These are phyloP conservation scores for Drosophila tropicalis DNA, from an alignment of 1,140 invertebrate species.

Conservation along the genomic window DNA sequence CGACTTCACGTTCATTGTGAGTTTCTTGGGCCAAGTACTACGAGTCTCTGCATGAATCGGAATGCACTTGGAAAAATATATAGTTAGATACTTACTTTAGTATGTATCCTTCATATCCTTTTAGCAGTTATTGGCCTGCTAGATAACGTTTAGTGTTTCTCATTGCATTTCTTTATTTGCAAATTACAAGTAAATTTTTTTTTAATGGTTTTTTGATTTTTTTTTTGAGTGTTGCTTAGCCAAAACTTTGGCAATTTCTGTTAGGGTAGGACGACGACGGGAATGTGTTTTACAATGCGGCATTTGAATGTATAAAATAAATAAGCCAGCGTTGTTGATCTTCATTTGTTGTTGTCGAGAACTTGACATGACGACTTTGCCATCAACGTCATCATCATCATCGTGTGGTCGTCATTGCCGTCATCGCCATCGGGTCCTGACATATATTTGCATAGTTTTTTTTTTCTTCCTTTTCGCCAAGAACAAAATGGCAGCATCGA, in stretches of 20 bases:
- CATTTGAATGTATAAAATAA: conserved; percentile 70
- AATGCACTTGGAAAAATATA: conserved; percentile 14
- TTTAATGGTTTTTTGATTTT: neutral
- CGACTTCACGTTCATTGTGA: conserved; percentile 33
- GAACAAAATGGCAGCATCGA: conserved; percentile 60
- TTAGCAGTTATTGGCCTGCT: too few species aligned
- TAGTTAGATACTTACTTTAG: neutral
- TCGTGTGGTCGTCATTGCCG: conserved; percentile 33
- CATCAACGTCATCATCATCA: conserved; percentile 24
- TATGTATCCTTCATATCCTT: too few species aligned
- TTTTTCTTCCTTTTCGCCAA: conserved; percentile 26
- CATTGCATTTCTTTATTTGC: too few species aligned
- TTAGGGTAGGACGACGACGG: conserved; percentile 53
- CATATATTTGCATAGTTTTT: conserved; percentile 77
- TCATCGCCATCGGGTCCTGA: conserved; percentile 59
- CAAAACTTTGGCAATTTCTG: conserved; percentile 13
- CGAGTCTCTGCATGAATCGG: conserved; percentile 21
- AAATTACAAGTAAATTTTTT: too few species aligned
- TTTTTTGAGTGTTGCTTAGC: neutral
- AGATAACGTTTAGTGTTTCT: too few species aligned
- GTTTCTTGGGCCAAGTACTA: conserved; percentile 40
- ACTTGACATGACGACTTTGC: conserved; percentile 67
- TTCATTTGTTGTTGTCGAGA: conserved; percentile 78
- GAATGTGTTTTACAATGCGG: conserved; percentile 1
- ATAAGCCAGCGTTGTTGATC: conserved; percentile 73